Base-by-base conservation (phyloP, 2,797 vertebrate genomes). In the Vespertilio murinus region DNA sequence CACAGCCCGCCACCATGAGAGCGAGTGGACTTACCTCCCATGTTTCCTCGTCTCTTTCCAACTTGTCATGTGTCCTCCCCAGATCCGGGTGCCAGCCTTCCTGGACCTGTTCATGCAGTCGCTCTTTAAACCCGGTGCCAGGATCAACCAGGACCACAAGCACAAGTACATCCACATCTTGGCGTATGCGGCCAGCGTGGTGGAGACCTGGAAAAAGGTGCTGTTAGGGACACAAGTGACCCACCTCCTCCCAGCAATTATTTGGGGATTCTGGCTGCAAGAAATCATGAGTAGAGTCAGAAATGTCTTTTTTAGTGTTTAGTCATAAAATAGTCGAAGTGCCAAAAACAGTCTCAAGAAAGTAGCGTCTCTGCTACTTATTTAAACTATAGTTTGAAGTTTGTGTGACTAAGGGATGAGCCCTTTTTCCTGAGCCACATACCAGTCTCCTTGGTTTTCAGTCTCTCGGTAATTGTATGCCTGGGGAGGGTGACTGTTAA, bases 141-240 rank as follows among this genome's bases (percentile, higher is more conserved):
- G 99, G 97, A 99, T 99, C 97, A 99, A 99, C 98, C 99, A 99
- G 97, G 99, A 99, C 96, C 99, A 99, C 89, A 99, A 99, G 95
- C 99, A 99, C 98, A 99, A 99, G 96, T 99, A 99, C 93, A 99
- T 99, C 96, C 99, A 99, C 97, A 99, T 99, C 95, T 94, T 99
- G 98, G 99, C 99, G 0, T 99, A 99, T 0, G 99, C 99, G 13
- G 99, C 99, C 45, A 99, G 99, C 2, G 99, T 99, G 91, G 99
- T 99, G 5, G 99, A 99, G 98, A 99, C 99, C 2, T 99, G 99
- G 99, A 99, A 99, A 94, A 99, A 99, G 99, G 99, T 99, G 97
- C 94, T 5, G 45, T 35, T 18, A 9, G 16, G 74, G 47, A 61
- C 28, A 54, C 11, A 3, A 0, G 35, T 38, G 2, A 30, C 65